Evolutionary conservation across 2,888 invertebrate species (phyloP), one percentile per base, ranked within the genome.

Genomic region (Argynnis bischoffii): DNA sequence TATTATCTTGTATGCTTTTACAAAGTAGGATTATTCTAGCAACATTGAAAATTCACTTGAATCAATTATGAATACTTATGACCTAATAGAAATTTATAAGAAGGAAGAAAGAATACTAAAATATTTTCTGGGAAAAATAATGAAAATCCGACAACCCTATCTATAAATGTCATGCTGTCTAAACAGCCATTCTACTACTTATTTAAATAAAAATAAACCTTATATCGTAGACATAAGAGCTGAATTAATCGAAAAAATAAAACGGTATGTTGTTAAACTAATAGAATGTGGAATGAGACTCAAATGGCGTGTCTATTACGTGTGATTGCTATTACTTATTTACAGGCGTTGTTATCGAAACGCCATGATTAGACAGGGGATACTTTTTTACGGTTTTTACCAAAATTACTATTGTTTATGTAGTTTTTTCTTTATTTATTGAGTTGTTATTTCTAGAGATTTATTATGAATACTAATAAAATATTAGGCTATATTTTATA

Each of bases 281-380:
- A 81, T 82, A 79, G 82, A 82, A 83, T 83, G 59, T 61, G 68
- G 74, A 81, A 83, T 81, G 78, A 77, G 75, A 66, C 64, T 63
- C 63, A 63, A 67, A 67, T 72, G 63, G 59, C 72, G 69, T 66
- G 69, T 69, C 69, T 66, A 69, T 67, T 71, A 65, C 67, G 69
- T 67, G 65, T 55, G 71, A 69, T 69, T 65, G 67, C 48, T 56
- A 72, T 72, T 67, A 70, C 50, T 69, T 69, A 69, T 63, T 66
- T 66, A 66, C 48, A 66, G 31, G 35, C 35, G 61, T 65, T 48
- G 59, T 55, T 66, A 61, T 60, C 60, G 55, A 61, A 66, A 66
- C 50, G 60, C 50, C 61, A 66, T 55, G 55, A 48, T 66, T 54
- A 60, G 16, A 55, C 50, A 48, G 48, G n/a, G 35, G 18, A 59